Percentiles rank a stretch among this genome's conserved stretches.
Evolutionary conservation across 1,140 invertebrate species (phyloP).

Genomic region (Globodera rostochiensis): DNA sequence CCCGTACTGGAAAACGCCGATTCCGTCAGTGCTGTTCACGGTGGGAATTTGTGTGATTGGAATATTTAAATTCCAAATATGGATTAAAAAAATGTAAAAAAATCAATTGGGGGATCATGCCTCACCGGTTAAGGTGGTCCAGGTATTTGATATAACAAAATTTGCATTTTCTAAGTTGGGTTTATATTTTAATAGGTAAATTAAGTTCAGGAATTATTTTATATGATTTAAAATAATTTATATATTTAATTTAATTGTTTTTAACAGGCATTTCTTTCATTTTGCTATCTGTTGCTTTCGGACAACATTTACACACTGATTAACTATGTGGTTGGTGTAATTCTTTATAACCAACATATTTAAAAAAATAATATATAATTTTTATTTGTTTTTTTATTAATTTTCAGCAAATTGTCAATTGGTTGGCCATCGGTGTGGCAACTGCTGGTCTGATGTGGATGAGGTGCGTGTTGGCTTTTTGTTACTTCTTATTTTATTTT

Average conservation of each 20-base stretch:
- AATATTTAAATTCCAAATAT: neutral
- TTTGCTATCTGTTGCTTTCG: constrained; percentile 80
- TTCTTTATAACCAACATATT: neutral
- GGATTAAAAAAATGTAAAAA: neutral
- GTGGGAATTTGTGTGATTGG: constrained; percentile 57
- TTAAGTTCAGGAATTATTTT: too few relatives aligned
- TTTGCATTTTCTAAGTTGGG: too few relatives aligned
- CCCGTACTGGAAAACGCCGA: constrained; percentile 58
- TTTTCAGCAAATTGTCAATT: constrained; percentile 84
- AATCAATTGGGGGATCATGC: too few relatives aligned
- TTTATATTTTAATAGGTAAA: too few relatives aligned
- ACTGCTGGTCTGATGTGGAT: constrained; percentile 89
- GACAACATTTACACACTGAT: constrained; percentile 92
- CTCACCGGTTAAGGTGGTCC: too few relatives aligned
- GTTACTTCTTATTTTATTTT: neutral
- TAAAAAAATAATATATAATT: neutral
- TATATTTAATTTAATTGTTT: constrained; percentile 13
- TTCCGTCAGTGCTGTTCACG: constrained; percentile 64
- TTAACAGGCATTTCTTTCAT: constrained; percentile 69
- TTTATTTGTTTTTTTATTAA: neutral
- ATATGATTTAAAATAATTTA: too few relatives aligned
- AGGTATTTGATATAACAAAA: too few relatives aligned
- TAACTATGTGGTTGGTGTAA: constrained; percentile 37
- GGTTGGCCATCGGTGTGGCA: constrained; percentile 94
- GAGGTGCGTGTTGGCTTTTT: constrained; percentile 71